Evolutionary conservation across 2,888 invertebrate species (phyloP).

Genomic region (Erpobdella octoculata): DNA sequence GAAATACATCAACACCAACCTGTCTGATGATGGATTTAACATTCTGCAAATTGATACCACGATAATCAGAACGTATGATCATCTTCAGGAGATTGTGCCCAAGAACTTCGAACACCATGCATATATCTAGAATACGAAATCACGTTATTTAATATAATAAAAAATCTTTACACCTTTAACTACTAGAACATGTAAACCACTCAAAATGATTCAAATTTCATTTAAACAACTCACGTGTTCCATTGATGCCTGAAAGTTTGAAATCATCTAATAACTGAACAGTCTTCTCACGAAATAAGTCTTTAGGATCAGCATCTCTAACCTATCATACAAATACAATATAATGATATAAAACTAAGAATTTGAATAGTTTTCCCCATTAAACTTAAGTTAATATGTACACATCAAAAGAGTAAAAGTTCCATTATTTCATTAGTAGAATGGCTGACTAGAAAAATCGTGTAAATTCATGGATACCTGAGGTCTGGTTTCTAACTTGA

Average conservation of each 20-base stretch:
- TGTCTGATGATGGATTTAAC: constrained; percentile 90
- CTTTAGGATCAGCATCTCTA: constrained; percentile 80
- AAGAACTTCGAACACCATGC: constrained; percentile 98
- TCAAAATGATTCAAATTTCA: background rate
- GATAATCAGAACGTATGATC: constrained; percentile 94
- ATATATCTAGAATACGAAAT: constrained; percentile 62
- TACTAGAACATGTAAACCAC: background rate
- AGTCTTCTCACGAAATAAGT: constrained; percentile 87
- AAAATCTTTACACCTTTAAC: background rate
- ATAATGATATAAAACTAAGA: background rate
- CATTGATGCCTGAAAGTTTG: constrained; percentile 94
- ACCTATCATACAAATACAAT: constrained; percentile 55
- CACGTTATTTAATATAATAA: background rate
- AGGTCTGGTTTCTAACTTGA: too few species aligned
- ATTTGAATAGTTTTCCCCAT: too few species aligned
- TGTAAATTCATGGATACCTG: too few species aligned
- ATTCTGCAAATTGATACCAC: constrained; percentile 88
- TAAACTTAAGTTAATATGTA: too few species aligned
- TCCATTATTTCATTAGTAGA: too few species aligned
- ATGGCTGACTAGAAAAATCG: too few species aligned
- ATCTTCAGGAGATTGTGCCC: constrained; percentile 95
- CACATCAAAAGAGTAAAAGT: too few species aligned
- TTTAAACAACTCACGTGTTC: constrained; percentile 60
- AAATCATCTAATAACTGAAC: constrained; percentile 96
- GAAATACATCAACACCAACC: constrained; percentile 53